phyloP scores from a whole-genome alignment of 2,113 vertebrate species.

The Telmatochromis sp. region DNA sequence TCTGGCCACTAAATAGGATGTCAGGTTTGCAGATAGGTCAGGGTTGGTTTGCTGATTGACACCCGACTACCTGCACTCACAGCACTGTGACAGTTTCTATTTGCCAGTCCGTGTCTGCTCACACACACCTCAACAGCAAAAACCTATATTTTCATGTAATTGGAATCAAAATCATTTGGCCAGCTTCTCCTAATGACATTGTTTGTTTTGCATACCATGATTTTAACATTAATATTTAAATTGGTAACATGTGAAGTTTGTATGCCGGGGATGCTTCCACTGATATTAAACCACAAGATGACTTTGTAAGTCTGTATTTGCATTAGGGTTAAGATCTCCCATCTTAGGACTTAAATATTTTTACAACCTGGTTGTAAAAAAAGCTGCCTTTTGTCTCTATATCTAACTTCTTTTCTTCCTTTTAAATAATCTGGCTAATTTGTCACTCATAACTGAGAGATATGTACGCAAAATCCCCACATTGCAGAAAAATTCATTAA shows the following conservation, averaged over 20 bases:
- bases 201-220: background rate
- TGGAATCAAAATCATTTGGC: background rate
- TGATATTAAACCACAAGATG: background rate
- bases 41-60: constrained; percentile 3
- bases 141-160: background rate
- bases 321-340: background rate
- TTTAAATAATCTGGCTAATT: background rate
- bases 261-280: background rate
- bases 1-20: background rate
- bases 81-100: background rate
- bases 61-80: background rate
- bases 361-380: background rate
- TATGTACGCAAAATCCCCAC: background rate
- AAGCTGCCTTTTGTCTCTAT: background rate
- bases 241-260: background rate
- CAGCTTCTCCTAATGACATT: background rate
- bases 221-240: background rate
- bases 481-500: background rate
- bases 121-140: background rate
- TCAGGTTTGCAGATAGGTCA: background rate
- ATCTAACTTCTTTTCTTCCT: background rate
- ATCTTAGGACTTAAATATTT: background rate
- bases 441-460: background rate
- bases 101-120: background rate
- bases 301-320: background rate